phyloP scores from a whole-genome alignment of 2,797 vertebrate species.

The Syngnathus rostellatus region DNA sequence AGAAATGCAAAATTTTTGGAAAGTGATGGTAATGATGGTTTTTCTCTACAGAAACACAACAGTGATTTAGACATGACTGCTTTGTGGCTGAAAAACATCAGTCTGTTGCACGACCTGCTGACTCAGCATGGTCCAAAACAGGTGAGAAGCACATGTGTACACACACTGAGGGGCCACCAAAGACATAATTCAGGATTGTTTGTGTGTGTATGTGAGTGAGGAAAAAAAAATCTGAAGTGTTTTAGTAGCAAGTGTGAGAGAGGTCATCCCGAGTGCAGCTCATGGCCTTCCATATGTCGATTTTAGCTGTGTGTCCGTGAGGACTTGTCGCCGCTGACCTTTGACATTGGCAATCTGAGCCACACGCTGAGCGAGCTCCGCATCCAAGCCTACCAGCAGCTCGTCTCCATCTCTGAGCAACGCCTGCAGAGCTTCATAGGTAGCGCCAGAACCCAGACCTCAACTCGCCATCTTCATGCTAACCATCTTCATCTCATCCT shows the following conservation, averaged over 20 bases:
- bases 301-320: slow-evolving; percentile 37
- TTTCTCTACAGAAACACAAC: slow-evolving; percentile 60
- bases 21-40: not conserved
- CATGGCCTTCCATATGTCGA: not conserved
- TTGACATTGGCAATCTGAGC: slow-evolving; percentile 53
- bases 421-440: slow-evolving; percentile 69
- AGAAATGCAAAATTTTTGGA: not conserved
- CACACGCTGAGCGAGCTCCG: slow-evolving; percentile 61
- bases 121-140: slow-evolving; percentile 60
- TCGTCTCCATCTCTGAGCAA: slow-evolving; percentile 64
- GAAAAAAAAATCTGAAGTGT: no score
- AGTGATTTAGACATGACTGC: slow-evolving; percentile 58
- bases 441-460: not conserved
- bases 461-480: not conserved
- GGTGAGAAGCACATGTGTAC: slow-evolving; percentile 26
- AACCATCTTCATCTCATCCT: not conserved
- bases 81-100: slow-evolving; percentile 72
- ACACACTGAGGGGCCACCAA: no score
- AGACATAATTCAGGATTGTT: not conserved
- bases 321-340: slow-evolving; percentile 38
- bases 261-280: not conserved
- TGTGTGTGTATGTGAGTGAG: not conserved
- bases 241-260: not conserved
- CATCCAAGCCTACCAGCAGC: slow-evolving; percentile 78
- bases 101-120: slow-evolving; percentile 67